Percentiles rank a stretch among this genome's conserved stretches.
Evolutionary conservation across 2,797 vertebrate species (phyloP).

Genomic region (Threskiornis aethiopicus): DNA sequence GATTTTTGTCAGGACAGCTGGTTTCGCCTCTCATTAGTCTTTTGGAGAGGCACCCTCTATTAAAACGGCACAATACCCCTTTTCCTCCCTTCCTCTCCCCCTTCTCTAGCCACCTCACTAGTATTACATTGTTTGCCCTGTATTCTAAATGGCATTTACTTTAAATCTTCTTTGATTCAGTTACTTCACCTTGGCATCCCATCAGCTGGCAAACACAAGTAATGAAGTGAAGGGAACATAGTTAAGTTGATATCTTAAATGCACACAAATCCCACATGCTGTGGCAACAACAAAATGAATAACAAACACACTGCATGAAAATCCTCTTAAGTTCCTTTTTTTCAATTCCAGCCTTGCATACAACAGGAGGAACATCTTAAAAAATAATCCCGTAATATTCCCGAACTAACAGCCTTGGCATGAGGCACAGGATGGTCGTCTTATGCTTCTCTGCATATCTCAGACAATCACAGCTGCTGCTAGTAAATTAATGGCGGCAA

Average conservation of each 20-base stretch:
- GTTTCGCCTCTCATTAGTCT: neutral
- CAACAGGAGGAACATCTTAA: conserved; percentile 23
- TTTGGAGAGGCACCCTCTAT: neutral
- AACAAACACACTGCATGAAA: conserved; percentile 47
- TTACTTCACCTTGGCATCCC: conserved; percentile 28
- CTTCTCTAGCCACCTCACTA: neutral
- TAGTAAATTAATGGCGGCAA: conserved; percentile 28
- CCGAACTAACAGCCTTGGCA: conserved; percentile 27
- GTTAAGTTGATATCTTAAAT: conserved; percentile 61
- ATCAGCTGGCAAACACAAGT: conserved; percentile 38
- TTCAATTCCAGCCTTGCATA: conserved; percentile 11
- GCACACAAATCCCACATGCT: conserved; percentile 62
- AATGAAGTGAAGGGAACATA: conserved; percentile 42
- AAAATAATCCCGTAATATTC: conserved; percentile 37
- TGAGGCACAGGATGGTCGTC: neutral
- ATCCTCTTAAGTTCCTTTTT: conserved; percentile 56
- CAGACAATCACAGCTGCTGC: conserved; percentile 21
- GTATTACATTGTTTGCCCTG: neutral
- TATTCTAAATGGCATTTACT: conserved; percentile 37
- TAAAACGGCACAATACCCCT: neutral
- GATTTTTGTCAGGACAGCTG: neutral
- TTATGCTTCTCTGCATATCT: neutral
- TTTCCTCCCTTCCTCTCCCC: neutral
- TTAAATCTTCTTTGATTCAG: conserved; percentile 50
- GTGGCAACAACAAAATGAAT: conserved; percentile 54